A percentile compares a stretch with the other conserved stretches of the same genome.
These are phyloP conservation scores for Hemicentrotus pulcherrimus DNA, from an alignment of 35 echinoderm and acorn worm species.

Conservation along the genomic window DNA sequence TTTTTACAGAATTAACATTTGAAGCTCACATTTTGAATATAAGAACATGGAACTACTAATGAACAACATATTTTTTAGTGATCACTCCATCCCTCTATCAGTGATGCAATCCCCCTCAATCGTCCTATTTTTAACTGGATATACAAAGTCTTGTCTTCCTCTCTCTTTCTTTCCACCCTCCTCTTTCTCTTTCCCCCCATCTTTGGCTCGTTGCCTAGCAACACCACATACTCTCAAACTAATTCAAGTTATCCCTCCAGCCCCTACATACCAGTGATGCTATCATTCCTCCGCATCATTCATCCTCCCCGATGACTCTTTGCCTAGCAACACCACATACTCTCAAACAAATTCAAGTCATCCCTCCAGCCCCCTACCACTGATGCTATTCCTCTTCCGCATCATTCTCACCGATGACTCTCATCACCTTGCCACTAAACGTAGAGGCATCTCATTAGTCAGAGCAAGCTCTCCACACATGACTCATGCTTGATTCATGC, in stretches of 20 bases:
- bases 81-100: no score
- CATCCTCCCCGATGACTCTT: background rate
- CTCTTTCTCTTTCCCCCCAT: background rate
- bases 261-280: background rate
- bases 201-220: background rate
- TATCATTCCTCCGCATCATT: background rate
- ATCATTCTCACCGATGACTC: background rate
- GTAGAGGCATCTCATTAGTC: background rate
- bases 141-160: background rate
- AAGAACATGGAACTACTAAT: no score
- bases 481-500: background rate
- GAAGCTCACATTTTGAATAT: no score
- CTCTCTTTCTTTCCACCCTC: background rate
- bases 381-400: no score
- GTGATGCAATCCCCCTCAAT: no score
- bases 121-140: background rate
- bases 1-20: no score
- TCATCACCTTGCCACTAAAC: background rate
- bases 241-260: background rate
- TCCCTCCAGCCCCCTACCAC: no score
- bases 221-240: background rate
- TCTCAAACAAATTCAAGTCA: no score
- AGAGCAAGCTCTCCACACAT: background rate
- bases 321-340: background rate
- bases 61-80: no score